Evolutionary conservation across 2,888 invertebrate species (phyloP).

Genomic region (Thysanoteuthis rhombus): DNA sequence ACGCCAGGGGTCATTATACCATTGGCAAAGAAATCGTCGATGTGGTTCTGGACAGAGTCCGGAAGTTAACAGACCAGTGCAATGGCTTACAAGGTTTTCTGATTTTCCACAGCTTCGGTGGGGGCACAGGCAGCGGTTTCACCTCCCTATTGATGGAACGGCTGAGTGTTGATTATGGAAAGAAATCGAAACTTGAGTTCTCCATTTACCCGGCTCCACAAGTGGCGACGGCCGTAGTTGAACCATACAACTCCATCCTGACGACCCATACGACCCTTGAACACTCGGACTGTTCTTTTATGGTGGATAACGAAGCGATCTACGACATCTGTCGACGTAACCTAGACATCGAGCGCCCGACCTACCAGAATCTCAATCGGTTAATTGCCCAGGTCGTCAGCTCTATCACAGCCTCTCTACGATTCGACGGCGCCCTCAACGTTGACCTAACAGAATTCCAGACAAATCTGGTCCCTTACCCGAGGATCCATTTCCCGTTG

Average conservation of each 20-base stretch:
- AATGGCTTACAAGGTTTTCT: conserved; percentile 60
- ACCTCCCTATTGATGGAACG: conserved; percentile 88
- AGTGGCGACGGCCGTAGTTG: conserved; percentile 91
- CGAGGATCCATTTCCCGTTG: conserved; percentile 84
- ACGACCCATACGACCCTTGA: conserved; percentile 94
- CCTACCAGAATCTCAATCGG: conserved; percentile 89
- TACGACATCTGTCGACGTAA: conserved; percentile 85
- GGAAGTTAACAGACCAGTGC: conserved; percentile 68
- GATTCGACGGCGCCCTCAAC: conserved; percentile 71
- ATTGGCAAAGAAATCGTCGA: conserved; percentile 82
- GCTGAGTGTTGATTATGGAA: conserved; percentile 81
- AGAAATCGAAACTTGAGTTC: conserved; percentile 86
- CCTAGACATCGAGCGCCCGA: conserved; percentile 83
- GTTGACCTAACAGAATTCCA: conserved; percentile 72
- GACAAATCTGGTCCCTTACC: conserved; percentile 68
- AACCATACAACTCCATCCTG: conserved; percentile 94
- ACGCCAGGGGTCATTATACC: conserved; percentile 81
- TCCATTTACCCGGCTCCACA: conserved; percentile 89
- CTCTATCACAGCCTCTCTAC: conserved; percentile 68
- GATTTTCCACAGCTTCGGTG: conserved; percentile 87
- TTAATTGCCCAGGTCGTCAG: conserved; percentile 85
- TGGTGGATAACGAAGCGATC: conserved; percentile 93
- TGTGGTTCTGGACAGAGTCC: conserved; percentile 77
- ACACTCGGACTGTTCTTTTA: conserved; percentile 95
- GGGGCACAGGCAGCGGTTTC: conserved; percentile 74